Conservation (phyloP, 2,113 vertebrate genomes). For the Willisornis vidua region DNA sequence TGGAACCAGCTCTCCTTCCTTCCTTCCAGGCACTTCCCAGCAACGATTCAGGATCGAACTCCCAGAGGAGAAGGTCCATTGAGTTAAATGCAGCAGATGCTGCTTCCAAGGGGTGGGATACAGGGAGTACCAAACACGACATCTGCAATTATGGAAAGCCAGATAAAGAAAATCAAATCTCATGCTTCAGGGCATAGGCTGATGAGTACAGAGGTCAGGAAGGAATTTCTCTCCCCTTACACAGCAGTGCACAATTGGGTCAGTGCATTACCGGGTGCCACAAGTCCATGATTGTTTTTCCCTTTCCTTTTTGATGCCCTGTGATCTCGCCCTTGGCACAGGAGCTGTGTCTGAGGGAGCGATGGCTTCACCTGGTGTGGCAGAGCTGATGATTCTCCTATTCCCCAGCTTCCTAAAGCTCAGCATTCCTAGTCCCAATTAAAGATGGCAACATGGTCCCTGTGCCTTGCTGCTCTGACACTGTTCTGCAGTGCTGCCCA, state of each 20-base stretch:
- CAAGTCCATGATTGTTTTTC: background rate
- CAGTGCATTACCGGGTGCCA: slow-evolving; percentile 19
- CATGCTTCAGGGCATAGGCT: slow-evolving; percentile 54
- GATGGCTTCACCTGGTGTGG: background rate
- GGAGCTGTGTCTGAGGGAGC: background rate
- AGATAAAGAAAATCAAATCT: slow-evolving; percentile 70
- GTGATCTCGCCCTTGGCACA: background rate
- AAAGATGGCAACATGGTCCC: background rate
- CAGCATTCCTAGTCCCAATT: background rate
- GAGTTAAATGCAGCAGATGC: slow-evolving; percentile 43
- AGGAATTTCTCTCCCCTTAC: slow-evolving; percentile 60
- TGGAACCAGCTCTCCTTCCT: background rate
- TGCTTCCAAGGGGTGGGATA: slow-evolving; percentile 21
- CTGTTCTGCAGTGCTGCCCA: background rate
- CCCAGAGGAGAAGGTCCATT: slow-evolving; percentile 12
- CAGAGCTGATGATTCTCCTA: background rate
- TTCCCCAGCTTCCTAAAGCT: background rate
- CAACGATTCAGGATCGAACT: background rate
- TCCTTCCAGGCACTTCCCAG: background rate
- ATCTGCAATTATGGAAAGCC: slow-evolving; percentile 33
- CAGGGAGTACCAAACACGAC: background rate
- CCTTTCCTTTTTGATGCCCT: background rate
- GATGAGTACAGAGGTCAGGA: slow-evolving; percentile 50
- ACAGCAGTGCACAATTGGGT: slow-evolving; percentile 62
- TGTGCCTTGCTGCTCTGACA: background rate